Evolutionary conservation across 2,113 vertebrate genomes (phyloP).

Genomic region (Indicator indicator): DNA sequence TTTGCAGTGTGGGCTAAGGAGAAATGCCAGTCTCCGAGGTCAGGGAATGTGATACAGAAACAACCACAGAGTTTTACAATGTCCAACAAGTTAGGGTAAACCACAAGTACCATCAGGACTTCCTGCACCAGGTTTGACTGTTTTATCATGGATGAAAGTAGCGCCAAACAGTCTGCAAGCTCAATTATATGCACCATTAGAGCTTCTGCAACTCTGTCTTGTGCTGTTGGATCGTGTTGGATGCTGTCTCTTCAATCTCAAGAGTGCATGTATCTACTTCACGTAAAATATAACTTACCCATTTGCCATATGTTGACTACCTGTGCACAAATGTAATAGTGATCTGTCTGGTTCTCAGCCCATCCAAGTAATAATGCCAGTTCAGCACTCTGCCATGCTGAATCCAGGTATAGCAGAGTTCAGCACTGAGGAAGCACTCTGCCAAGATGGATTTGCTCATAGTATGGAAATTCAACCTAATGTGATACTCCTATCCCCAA

Average conservation of each 20-base stretch:
- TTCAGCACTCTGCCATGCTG: background rate
- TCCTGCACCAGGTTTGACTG: background rate
- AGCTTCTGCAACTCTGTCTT: background rate
- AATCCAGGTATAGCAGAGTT: background rate
- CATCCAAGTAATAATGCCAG: rapidly evolving
- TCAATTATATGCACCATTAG: background rate
- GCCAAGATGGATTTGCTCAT: background rate
- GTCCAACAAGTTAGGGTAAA: background rate
- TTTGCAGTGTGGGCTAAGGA: background rate
- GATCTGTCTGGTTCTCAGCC: background rate
- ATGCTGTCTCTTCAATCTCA: background rate
- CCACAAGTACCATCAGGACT: background rate
- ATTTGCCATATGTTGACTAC: background rate
- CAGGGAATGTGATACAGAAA: background rate
- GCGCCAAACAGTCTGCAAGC: background rate
- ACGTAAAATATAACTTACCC: background rate
- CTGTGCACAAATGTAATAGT: no score
- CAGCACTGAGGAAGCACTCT: background rate
- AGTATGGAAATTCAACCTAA: background rate
- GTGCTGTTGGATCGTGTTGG: background rate
- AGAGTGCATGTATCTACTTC: background rate
- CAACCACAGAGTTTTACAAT: rapidly evolving
- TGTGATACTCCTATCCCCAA: background rate
- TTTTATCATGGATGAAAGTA: background rate
- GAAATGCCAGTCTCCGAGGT: background rate